Conservation (phyloP, 2,888 invertebrate species). For the Sinhomidia bicolor region DNA sequence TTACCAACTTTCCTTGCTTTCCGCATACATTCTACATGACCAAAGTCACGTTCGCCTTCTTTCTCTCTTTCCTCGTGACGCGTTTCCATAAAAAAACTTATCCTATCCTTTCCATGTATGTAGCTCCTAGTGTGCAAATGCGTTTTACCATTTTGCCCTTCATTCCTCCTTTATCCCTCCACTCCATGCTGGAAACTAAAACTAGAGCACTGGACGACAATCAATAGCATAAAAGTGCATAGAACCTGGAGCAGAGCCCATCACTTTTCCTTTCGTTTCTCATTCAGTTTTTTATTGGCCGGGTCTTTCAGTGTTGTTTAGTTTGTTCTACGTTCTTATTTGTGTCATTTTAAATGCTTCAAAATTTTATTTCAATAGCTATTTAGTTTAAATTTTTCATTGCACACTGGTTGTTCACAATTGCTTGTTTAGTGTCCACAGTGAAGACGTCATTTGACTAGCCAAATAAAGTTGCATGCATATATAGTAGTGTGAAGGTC, state of each 20-base stretch:
- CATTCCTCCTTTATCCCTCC: constrained; percentile 34
- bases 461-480: too few species aligned
- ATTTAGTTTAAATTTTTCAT: too few species aligned
- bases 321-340: too few species aligned
- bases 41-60: constrained; percentile 19
- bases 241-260: background rate
- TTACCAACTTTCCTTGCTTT: background rate
- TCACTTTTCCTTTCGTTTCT: constrained; percentile 34
- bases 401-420: too few species aligned
- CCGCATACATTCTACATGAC: constrained; percentile 3
- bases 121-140: background rate
- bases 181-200: background rate
- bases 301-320: background rate
- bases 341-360: too few species aligned
- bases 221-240: constrained; percentile 23
- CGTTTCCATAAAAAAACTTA: background rate
- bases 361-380: too few species aligned
- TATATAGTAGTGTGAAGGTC: too few species aligned
- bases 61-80: constrained; percentile 26
- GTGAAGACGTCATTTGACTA: too few species aligned
- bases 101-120: constrained; percentile 41
- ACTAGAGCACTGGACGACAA: constrained; percentile 17
- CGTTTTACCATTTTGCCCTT: constrained; percentile 27
- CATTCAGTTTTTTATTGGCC: constrained; percentile 1
- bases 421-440: too few species aligned